Conservation (phyloP, 2,888 invertebrate species). For the Homarus gammarus region DNA sequence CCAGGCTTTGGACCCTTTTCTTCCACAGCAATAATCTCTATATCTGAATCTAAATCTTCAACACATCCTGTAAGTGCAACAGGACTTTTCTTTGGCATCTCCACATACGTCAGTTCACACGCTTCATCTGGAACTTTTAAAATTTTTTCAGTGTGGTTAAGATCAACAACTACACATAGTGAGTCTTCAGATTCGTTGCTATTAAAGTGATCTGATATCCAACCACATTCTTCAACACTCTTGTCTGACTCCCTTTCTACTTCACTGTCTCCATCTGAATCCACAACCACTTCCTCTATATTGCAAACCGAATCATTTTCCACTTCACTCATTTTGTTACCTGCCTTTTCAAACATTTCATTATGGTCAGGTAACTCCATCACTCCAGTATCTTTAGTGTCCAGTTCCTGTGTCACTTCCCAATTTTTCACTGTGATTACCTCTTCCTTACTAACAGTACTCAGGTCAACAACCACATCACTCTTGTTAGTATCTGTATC, state of each 20-base stretch:
- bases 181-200: not conserved
- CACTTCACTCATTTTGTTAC: not conserved
- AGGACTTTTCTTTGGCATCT: not conserved
- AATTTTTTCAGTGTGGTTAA: not conserved
- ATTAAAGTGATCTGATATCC: not conserved
- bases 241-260: not conserved
- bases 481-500: not conserved
- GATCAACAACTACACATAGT: not conserved
- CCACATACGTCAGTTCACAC: not conserved
- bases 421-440: not conserved
- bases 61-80: not conserved
- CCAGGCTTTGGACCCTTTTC: not conserved
- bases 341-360: not conserved
- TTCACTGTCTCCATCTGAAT: not conserved
- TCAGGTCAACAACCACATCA: not conserved
- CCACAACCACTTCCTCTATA: not conserved
- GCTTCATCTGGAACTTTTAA: not conserved
- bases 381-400: not conserved
- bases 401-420: not conserved
- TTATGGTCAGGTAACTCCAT: not conserved
- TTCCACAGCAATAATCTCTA: not conserved
- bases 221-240: not conserved
- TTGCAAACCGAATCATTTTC: not conserved
- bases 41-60: conserved; percentile 3
- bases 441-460: not conserved